Percentiles rank a stretch among this genome's conserved stretches.
These are phyloP conservation scores for Anthrax anthrax DNA, from an alignment of 2,888 invertebrate genomes.

Conservation along the genomic window DNA sequence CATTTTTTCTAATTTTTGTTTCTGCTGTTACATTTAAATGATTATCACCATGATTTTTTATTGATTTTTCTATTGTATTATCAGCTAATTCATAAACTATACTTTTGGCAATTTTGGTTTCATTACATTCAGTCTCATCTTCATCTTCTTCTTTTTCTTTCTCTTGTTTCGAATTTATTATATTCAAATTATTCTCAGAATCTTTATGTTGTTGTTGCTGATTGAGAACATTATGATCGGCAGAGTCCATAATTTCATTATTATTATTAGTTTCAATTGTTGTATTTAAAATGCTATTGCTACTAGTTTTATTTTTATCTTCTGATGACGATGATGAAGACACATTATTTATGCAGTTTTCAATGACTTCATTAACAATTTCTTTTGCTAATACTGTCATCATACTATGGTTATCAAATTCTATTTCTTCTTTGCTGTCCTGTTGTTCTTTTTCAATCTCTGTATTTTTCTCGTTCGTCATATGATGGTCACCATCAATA, in stretches of 20 bases:
- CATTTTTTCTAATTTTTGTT: neutral
- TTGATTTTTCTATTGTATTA: slow-evolving; percentile 9
- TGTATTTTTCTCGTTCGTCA: too few species aligned
- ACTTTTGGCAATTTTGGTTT: slow-evolving; percentile 13
- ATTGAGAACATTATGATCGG: neutral
- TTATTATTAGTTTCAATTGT: neutral
- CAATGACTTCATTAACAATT: slow-evolving; percentile 30
- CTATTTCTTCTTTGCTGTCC: too few species aligned
- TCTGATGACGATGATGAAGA: slow-evolving; percentile 12
- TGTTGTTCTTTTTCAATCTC: too few species aligned
- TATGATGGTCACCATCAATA: too few species aligned
- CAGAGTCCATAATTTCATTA: slow-evolving; percentile 5
- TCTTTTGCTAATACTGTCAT: slow-evolving; percentile 22
- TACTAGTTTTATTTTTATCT: neutral
- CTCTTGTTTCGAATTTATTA: slow-evolving; percentile 25
- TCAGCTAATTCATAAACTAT: slow-evolving; percentile 14
- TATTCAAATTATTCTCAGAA: slow-evolving; percentile 14
- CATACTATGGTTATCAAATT: too few species aligned
- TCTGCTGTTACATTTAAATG: neutral
- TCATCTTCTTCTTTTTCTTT: slow-evolving; percentile 38
- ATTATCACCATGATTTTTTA: neutral
- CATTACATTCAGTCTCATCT: slow-evolving; percentile 17
- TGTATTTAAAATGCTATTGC: neutral
- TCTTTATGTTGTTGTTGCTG: too few species aligned
- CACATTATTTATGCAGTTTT: slow-evolving; percentile 17